Percentiles rank a stretch among this genome's conserved stretches.
Evolutionary conservation across 2,888 invertebrate genomes (phyloP).

Genomic region (Chironomus tentans): DNA sequence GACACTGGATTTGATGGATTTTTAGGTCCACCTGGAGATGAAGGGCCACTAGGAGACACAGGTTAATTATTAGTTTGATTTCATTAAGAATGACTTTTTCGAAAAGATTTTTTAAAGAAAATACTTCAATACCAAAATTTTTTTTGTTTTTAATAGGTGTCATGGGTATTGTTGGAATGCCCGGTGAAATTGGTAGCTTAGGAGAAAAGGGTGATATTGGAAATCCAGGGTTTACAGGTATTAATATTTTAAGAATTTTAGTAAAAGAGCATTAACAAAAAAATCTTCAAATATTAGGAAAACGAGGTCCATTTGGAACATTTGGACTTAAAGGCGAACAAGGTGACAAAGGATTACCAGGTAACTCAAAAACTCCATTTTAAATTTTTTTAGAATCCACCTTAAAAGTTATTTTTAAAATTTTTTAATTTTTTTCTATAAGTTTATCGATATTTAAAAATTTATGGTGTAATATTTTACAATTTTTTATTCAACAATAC

Average conservation of each 20-base stretch:
- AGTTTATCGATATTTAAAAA: too few species aligned
- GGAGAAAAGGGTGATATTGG: neutral
- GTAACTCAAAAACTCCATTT: too few species aligned
- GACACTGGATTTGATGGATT: conserved; percentile 18
- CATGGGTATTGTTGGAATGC: neutral
- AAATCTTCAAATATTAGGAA: conserved; percentile 38
- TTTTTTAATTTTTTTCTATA: too few species aligned
- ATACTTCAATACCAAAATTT: too few species aligned
- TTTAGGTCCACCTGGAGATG: neutral
- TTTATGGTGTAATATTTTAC: too few species aligned
- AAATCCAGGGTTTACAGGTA: neutral
- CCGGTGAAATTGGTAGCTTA: conserved; percentile 4
- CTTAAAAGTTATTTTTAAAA: too few species aligned
- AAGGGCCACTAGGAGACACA: conserved; percentile 31
- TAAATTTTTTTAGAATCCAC: too few species aligned
- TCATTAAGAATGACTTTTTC: too few species aligned
- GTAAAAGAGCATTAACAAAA: neutral
- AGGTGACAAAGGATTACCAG: conserved; percentile 31
- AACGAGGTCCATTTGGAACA: conserved; percentile 36
- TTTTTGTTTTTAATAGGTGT: neutral
- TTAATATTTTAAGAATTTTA: neutral
- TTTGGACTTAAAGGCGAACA: conserved; percentile 32
- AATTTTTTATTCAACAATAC: neutral
- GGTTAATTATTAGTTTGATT: conserved; percentile 30
- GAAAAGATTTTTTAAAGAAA: too few species aligned